Evolutionary conservation across 1,140 invertebrate species (phyloP).

Genomic region (Danaus melanippus): DNA sequence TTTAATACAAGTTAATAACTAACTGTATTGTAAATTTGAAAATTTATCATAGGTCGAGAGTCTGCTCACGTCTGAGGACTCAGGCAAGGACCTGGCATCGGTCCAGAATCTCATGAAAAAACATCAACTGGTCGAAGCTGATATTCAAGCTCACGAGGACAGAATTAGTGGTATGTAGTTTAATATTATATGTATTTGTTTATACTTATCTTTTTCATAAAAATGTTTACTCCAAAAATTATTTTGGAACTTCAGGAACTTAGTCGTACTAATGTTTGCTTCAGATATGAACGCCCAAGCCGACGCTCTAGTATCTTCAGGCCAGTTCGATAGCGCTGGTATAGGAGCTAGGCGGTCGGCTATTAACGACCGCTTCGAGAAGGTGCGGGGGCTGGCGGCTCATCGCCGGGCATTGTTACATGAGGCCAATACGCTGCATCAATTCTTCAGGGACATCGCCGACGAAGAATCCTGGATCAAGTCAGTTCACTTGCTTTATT

Average conservation of each 20-base stretch:
- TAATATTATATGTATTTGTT: not conserved
- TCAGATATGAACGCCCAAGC: conserved; percentile 94
- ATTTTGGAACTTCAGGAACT: not conserved
- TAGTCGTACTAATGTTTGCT: conserved; percentile 15
- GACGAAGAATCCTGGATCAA: conserved; percentile 99
- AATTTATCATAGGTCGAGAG: conserved; percentile 82
- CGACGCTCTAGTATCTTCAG: conserved; percentile 93
- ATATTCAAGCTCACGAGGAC: conserved; percentile 96
- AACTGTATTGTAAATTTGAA: not conserved
- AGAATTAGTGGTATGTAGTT: conserved; percentile 84
- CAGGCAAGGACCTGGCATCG: conserved; percentile 97
- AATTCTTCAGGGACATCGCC: conserved; percentile 99
- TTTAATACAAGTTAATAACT: conserved; percentile 1
- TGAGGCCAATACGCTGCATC: conserved; percentile 98
- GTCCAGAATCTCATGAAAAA: conserved; percentile 99
- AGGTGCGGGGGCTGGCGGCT: conserved; percentile 93
- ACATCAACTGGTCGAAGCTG: conserved; percentile 97
- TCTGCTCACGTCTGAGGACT: conserved; percentile 95
- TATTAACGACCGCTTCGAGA: conserved; percentile 95
- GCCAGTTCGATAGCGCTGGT: conserved; percentile 94
- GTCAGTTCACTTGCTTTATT: conserved; percentile 56
- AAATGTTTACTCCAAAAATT: too few species aligned
- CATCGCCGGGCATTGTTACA: conserved; percentile 90
- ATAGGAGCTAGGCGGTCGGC: conserved; percentile 94
- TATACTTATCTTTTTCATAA: too few species aligned